Base-by-base conservation (phyloP, 1,140 invertebrate species). In the Ditylenchus dipsaci region DNA sequence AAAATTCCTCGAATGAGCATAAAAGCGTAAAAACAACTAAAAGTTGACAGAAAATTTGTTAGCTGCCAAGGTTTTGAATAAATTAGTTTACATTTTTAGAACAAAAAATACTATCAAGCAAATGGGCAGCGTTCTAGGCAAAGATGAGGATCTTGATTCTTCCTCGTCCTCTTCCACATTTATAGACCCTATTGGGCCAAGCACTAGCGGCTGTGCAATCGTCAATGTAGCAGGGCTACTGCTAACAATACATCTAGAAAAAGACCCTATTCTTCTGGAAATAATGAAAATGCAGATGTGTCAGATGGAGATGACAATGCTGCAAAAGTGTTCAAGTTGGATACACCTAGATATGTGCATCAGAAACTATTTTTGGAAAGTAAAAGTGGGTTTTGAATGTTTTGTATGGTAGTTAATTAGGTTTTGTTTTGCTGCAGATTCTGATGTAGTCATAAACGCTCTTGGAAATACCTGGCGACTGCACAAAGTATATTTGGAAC, bases 401-500 rank as follows among this genome's bases (percentile, higher is more conserved):
- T 38, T 38, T 3, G 33, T 11, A 38, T 3, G 33, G 33, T 38
- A 11, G 11, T 3, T 38, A 11, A 38, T n/a, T n/a, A n/a, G n/a
- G n/a, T n/a, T n/a, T n/a, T n/a, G n/a, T n/a, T n/a, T n/a, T n/a
- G 19, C 27, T 38, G 11, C 33, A 38, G 33, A 74, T 26, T 72
- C 71, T n/a, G 72, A 72, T 47, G 43, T 72, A 9, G 23, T 19
- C 38, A 61, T 72, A 29, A 17, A 45, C 8, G 71, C 71, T 29
- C 38, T 72, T n/a, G 53, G 71, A 1, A 33, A 67, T 27, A 29
- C 19, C 15, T 72, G 71, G 71, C 29, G 45, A 42, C 38, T 72
- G n/a, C 71, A 72, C 23, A 45, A 33, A 33, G 17, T 72, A 9
- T 72, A 72, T 38, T 47, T 72, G 19, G 71, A 72, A 38, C 71